These are phyloP conservation scores for Streblospio benedicti DNA, from an alignment of 1,140 invertebrate genomes.

Conservation along the genomic window DNA sequence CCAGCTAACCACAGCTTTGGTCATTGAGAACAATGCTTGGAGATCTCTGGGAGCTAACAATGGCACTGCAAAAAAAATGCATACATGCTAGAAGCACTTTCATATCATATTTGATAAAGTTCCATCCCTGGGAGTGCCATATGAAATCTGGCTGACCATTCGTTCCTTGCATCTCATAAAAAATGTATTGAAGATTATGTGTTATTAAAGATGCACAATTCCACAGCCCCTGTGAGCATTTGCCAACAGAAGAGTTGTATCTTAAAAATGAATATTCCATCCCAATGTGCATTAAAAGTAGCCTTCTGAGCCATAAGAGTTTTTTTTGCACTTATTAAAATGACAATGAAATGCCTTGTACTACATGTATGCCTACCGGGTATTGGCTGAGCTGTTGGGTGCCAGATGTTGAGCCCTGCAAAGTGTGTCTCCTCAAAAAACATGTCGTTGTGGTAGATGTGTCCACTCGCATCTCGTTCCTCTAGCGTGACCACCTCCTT, in stretches of 20 bases:
- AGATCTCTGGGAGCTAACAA: slow-evolving; percentile 66
- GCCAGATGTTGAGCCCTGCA: slow-evolving; percentile 28
- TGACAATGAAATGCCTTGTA: background rate
- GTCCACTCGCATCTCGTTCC: slow-evolving; percentile 22
- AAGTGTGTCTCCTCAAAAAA: slow-evolving; percentile 23
- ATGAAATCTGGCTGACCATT: too few relatives aligned
- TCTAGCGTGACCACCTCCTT: background rate
- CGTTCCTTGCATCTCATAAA: too few relatives aligned
- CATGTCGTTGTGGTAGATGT: slow-evolving; percentile 62
- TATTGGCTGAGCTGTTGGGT: slow-evolving; percentile 29
- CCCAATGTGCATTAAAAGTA: too few relatives aligned
- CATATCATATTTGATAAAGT: background rate
- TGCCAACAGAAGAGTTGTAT: too few relatives aligned
- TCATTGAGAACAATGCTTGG: slow-evolving; percentile 66
- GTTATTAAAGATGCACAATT: too few relatives aligned
- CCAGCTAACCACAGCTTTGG: slow-evolving; percentile 65
- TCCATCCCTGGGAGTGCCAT: too few relatives aligned
- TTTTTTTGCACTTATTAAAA: too few relatives aligned
- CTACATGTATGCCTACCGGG: slow-evolving; percentile 24
- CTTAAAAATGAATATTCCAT: too few relatives aligned
- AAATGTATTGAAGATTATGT: too few relatives aligned
- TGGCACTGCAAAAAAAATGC: slow-evolving; percentile 48
- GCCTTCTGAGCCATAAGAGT: too few relatives aligned
- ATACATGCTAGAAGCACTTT: background rate
- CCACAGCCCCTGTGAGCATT: too few relatives aligned